Evolutionary conservation across 2,888 invertebrate species (phyloP), one percentile per base, ranked within the genome.

Genomic region (Orthosia incerta): DNA sequence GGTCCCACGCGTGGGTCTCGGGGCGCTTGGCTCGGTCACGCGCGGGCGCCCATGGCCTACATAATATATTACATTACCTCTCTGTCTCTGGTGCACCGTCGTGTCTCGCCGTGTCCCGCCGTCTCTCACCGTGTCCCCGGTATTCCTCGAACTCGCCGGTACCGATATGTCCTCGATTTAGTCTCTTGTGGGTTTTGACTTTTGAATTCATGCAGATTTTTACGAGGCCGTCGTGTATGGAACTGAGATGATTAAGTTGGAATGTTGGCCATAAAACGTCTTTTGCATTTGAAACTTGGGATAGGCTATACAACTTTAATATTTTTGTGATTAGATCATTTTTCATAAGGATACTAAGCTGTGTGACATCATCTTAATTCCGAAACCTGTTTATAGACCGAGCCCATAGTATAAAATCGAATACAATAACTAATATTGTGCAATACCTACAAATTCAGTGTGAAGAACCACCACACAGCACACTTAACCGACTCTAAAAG

Each of bases 51-150:
- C 71, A 18, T 70, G 80, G 74, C 77, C 76, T 82, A 77, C 81
- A 71, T 79, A 79, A 80, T 79, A 83, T 86, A 86, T 88, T 66
- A 80, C 66, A 13, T 77, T 80, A 66, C 76, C 20, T 80, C 65
- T 65, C 46, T 57, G 61, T 80, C 65, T 65, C 46, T 57, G 61
- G 59, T 60, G 15, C 46, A 46, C 74, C 50, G 20, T 39, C 31
- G 7, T 31, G 2, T 31, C 31, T 23, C 55, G 23, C 55, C 55
- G 55, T 23, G 59, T 39, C n/a, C n/a, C 59, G 39, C 57, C 57
- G 12, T 39, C 45, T 23, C 23, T 16, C 45, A 31, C 48, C 60
- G 45, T 75, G 45, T 75, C 80, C 64, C 26, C 66, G 60, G 55
- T 61, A 39, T 84, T 84, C 86, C 63, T 61, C 74, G 84, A 87